These are phyloP conservation scores for Aleiodes testaceus DNA, from an alignment of 2,888 invertebrate species.

Conservation along the genomic window DNA sequence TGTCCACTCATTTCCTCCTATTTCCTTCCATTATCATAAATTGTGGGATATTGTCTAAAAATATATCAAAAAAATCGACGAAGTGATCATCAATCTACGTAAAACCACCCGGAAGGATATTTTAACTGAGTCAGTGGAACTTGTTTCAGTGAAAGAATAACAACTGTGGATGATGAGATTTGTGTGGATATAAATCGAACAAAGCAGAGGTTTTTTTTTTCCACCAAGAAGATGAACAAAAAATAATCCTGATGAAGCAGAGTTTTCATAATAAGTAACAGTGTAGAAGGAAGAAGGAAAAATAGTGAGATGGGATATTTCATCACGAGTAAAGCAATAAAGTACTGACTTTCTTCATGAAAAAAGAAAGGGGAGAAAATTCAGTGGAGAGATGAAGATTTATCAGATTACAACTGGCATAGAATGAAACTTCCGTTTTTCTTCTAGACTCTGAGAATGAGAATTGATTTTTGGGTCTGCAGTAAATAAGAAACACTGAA, in stretches of 20 bases:
- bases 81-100: constrained; percentile 41
- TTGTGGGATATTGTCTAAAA: too few species aligned
- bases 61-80: too few species aligned
- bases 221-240: neutral
- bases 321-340: constrained; percentile 2
- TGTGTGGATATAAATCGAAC: constrained; percentile 44
- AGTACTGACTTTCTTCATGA: neutral
- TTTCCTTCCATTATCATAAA: too few species aligned
- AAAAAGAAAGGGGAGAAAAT: neutral
- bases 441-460: neutral
- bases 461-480: neutral
- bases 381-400: constrained; percentile 12
- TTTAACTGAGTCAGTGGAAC: constrained; percentile 14
- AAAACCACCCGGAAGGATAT: too few species aligned
- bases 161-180: constrained; percentile 41
- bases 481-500: too few species aligned
- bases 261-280: constrained; percentile 17
- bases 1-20: too few species aligned
- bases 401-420: constrained; percentile 10
- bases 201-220: neutral
- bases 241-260: neutral
- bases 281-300: constrained; percentile 2
- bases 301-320: neutral
- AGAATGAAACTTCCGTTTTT: neutral
- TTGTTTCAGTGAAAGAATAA: constrained; percentile 33